phyloP scores from a whole-genome alignment of 2,113 vertebrate genomes.

The Mesitornis unicolor region DNA sequence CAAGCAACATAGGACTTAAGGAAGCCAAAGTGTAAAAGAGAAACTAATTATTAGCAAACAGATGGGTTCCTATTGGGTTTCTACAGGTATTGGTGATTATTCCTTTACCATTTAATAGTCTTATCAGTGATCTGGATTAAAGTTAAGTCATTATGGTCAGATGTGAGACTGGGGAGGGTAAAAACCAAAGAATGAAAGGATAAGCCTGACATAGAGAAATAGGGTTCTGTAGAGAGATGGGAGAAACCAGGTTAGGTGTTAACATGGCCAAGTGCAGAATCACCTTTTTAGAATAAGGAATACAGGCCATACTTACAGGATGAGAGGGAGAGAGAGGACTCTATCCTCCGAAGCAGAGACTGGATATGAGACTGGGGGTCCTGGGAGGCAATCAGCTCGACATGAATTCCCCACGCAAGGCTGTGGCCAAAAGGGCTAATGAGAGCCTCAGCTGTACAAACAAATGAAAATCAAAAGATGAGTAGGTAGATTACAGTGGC shows the following conservation, averaged over 20 bases:
- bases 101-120: not conserved
- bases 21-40: not conserved
- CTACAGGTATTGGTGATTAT: not conserved
- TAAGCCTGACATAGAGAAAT: not conserved
- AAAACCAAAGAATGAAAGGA: not conserved
- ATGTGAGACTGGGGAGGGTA: not conserved
- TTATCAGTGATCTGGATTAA: not conserved
- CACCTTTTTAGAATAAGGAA: not conserved
- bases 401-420: conserved; percentile 42
- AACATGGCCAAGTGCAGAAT: not conserved
- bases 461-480: conserved; percentile 44
- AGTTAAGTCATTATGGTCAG: not conserved
- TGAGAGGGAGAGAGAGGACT: conserved; percentile 66
- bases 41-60: not conserved
- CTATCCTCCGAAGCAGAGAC: conserved; percentile 53
- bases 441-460: conserved; percentile 36
- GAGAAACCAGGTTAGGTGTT: not conserved
- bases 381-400: conserved; percentile 29
- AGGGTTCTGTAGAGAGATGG: not conserved
- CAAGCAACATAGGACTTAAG: not conserved
- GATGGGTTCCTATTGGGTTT: not conserved
- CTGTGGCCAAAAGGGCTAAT: conserved; percentile 40
- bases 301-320: conserved; percentile 41
- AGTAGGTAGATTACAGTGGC: not conserved
- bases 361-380: conserved; percentile 6